Evolutionary conservation across 1,140 invertebrate genomes (phyloP).

Genomic region (Cotesia chilonis): DNA sequence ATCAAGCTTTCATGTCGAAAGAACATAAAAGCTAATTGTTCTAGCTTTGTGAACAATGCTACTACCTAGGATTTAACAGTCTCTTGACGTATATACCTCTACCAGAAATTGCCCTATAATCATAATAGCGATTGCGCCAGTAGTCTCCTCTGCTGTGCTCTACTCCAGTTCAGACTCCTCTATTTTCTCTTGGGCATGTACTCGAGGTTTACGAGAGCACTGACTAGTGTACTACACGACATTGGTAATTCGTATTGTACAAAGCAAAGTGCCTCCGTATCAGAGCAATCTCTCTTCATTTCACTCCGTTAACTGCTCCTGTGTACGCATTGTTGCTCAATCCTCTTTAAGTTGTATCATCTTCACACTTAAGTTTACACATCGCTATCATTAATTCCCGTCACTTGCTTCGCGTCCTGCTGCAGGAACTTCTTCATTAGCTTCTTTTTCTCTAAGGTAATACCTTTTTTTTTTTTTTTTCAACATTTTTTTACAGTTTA

Average conservation of each 20-base stretch:
- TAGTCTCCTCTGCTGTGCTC: too few species aligned
- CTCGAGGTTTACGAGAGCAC: conserved; percentile 15
- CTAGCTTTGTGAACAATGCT: not conserved
- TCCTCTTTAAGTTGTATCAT: not conserved
- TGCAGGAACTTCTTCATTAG: too few species aligned
- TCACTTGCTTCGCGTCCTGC: too few species aligned
- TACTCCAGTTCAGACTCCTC: too few species aligned
- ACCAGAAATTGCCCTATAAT: conserved; percentile 9
- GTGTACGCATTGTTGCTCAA: not conserved
- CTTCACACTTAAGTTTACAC: not conserved
- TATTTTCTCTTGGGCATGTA: conserved; percentile 5
- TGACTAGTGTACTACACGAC: conserved; percentile 7
- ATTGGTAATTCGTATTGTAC: conserved; percentile 19
- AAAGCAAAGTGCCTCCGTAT: conserved; percentile 16
- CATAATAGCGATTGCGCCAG: not conserved
- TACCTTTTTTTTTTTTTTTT: not conserved
- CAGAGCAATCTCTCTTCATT: conserved; percentile 23
- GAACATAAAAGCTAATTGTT: conserved; percentile 19
- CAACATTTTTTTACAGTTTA: too few species aligned
- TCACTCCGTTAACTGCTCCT: not conserved
- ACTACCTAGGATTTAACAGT: too few species aligned
- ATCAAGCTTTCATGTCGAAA: not conserved
- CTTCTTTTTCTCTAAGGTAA: not conserved
- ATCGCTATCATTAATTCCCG: too few species aligned
- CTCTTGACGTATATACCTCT: too few species aligned